Evolutionary conservation across 1,140 invertebrate species (phyloP), one percentile per base, ranked within the genome.

Genomic region (Orchesella cincta): DNA sequence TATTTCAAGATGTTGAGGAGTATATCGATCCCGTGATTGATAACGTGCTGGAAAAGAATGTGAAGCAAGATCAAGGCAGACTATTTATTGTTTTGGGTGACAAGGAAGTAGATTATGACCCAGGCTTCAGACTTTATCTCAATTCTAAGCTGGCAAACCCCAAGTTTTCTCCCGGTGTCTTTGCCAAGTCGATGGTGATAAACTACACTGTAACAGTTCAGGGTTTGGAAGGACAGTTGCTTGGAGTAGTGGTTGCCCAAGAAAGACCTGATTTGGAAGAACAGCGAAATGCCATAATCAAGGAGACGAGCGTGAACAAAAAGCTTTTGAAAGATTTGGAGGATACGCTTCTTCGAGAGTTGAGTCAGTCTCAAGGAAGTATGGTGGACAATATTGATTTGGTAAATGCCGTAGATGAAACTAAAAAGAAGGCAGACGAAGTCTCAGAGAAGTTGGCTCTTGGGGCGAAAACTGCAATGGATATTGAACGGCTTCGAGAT

Each of bases 371-470:
- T 0, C 90, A 91, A 5, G 94, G 94, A 26, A 96, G 95, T 85
- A 96, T 96, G 93, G 85, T 96, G 80, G 94, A 97, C 83, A 96
- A 97, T 82, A 88, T 91, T 0, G 93, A 96, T 78, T 86, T 96
- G 0, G 89, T 97, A 1, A 87, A 90, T 76, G 95, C 93, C 0
- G 85, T 97, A n/a, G 94, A 96, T 81, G 93, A 94, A 76, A 94
- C 93, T 0, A 96, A 96, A 85, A 88, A 88, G 0, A 95, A 94
- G 83, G 93, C 93, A 14, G 87, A 85, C 57, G 92, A 95, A 84
- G 92, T 94, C 0, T 89, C 88, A 82, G 88, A 89, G 78, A 95
- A 96, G 85, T 85, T 94, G 1, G 87, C 88, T 71, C 85, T 94
- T 34, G 93, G 91, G 0, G 89, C 89, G 29, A 87, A 89, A 71